phyloP scores from a whole-genome alignment of 2,888 invertebrate species.

The Cepaea hortensis region DNA sequence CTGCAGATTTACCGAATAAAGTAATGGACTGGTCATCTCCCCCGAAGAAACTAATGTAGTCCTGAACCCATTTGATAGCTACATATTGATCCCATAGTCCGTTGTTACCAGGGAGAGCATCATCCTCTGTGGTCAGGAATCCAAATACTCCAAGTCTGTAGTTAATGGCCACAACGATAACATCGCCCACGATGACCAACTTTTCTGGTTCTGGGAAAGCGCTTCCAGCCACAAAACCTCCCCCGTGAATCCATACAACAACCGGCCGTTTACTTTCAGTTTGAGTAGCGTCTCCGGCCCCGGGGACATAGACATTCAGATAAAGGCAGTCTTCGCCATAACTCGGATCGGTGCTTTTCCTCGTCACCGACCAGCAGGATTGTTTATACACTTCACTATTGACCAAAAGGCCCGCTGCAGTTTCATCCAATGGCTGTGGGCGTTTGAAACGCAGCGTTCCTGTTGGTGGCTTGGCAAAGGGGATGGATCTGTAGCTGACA shows the following conservation, averaged over 20 bases:
- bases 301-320: conserved; percentile 40
- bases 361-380: conserved; percentile 40
- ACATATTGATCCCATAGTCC: conserved; percentile 51
- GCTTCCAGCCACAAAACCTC: conserved; percentile 45
- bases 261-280: background rate
- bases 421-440: conserved; percentile 34
- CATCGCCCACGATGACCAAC: conserved; percentile 17
- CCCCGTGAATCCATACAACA: conserved; percentile 43
- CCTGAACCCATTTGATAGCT: conserved; percentile 50
- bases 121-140: conserved; percentile 44
- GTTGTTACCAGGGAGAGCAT: conserved; percentile 34
- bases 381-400: conserved; percentile 11
- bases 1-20: conserved; percentile 50
- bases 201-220: conserved; percentile 45
- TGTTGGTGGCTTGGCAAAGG: conserved; percentile 49
- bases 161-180: conserved; percentile 39
- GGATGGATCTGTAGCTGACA: conserved; percentile 44
- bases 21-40: conserved; percentile 47
- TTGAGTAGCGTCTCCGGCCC: background rate
- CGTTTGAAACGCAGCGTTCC: conserved; percentile 44
- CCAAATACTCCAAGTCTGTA: conserved; percentile 47
- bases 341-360: background rate
- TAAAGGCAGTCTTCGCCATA: conserved; percentile 48
- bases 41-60: conserved; percentile 40
- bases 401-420: background rate